Conservation (phyloP, 2,113 vertebrate genomes). For the Desmodus rotundus region DNA sequence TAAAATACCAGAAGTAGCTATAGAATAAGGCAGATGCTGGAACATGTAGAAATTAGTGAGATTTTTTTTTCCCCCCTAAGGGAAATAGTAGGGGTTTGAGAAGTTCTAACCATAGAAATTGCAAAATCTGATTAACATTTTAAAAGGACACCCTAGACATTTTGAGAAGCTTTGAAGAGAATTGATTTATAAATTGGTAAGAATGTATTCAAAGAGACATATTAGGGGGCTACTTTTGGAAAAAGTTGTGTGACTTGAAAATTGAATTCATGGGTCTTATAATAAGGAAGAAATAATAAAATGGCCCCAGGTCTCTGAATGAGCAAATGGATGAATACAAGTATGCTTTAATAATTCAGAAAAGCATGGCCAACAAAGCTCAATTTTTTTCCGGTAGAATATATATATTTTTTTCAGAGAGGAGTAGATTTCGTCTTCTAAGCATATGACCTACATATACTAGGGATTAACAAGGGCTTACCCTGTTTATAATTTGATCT, state of each 20-base stretch:
- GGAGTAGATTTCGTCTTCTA: not conserved
- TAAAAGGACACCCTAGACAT: not conserved
- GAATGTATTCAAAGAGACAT: not conserved
- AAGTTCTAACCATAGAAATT: not conserved
- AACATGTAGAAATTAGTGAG: not conserved
- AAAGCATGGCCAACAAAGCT: not conserved
- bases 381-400: not conserved
- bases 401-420: not conserved
- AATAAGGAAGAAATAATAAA: not conserved
- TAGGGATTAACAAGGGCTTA: not conserved
- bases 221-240: not conserved
- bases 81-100: not conserved
- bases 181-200: not conserved
- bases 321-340: not conserved
- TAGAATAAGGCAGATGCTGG: not conserved
- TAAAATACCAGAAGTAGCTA: not conserved
- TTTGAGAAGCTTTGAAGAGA: not conserved
- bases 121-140: not conserved
- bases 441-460: not conserved
- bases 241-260: not conserved
- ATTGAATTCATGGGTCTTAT: not conserved
- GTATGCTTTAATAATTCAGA: not conserved
- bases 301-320: not conserved
- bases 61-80: not conserved
- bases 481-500: not conserved